These are phyloP conservation scores for Tapera naevia DNA, from an alignment of 2,797 vertebrate genomes.

Conservation along the genomic window DNA sequence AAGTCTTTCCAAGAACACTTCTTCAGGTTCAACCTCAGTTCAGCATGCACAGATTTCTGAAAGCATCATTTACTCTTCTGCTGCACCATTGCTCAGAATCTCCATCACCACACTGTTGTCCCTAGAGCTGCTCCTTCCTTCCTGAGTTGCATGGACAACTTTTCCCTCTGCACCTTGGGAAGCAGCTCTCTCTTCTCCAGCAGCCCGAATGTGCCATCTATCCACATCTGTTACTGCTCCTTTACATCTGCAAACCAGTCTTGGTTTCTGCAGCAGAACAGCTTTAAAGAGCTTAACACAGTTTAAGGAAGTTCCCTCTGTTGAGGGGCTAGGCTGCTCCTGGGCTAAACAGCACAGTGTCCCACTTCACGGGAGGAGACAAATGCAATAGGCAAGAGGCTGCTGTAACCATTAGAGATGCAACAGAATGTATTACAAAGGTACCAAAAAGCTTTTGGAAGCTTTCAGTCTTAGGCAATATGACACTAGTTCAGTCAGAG, in stretches of 20 bases:
- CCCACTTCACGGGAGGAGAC: fast-evolving
- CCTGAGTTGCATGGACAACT: neutral
- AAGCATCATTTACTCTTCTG: neutral
- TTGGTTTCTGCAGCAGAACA: neutral
- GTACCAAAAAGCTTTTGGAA: neutral
- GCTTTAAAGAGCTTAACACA: neutral
- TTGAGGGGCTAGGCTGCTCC: neutral
- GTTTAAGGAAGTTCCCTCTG: neutral
- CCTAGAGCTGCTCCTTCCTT: neutral
- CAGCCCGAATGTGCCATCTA: fast-evolving
- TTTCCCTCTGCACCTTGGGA: neutral
- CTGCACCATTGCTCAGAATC: neutral
- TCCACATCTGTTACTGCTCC: neutral
- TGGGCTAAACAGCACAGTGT: neutral
- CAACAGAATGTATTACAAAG: neutral
- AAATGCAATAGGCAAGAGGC: neutral
- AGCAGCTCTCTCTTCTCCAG: neutral
- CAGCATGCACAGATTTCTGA: fast-evolving
- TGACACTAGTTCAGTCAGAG: neutral
- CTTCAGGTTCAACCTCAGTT: neutral
- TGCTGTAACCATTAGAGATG: neutral
- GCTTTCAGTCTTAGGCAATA: neutral
- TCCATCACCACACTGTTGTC: fast-evolving
- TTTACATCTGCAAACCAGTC: neutral
- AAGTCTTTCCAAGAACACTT: neutral